These are phyloP conservation scores for Solea senegalensis DNA, from an alignment of 2,113 vertebrate species.

Conservation along the genomic window DNA sequence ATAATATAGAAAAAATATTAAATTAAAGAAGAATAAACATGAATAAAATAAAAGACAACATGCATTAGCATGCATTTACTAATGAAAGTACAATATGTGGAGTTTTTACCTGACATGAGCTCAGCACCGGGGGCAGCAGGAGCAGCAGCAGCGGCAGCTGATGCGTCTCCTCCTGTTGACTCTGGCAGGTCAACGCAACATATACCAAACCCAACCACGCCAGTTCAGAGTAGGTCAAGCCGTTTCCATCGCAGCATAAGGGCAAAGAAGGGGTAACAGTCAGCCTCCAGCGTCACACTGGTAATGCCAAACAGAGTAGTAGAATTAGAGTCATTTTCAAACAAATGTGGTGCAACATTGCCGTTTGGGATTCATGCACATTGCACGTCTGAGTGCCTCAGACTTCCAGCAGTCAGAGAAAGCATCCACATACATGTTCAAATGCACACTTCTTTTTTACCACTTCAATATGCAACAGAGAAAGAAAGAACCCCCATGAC, in stretches of 20 bases:
- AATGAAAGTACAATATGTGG: background rate
- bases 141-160: conserved; percentile 78
- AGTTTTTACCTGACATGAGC: conserved; percentile 91
- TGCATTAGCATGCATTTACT: conserved; percentile 2
- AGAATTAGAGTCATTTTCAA: conserved; percentile 39
- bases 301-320: conserved; percentile 62
- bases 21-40: background rate
- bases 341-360: background rate
- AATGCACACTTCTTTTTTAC: background rate
- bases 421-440: background rate
- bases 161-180: conserved; percentile 89
- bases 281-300: conserved; percentile 71
- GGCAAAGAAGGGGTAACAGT: conserved; percentile 80
- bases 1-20: conserved; percentile 25
- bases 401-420: background rate
- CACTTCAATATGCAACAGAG: background rate
- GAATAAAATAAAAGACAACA: background rate
- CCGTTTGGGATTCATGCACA: background rate
- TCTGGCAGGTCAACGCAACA: conserved; percentile 78
- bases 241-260: conserved; percentile 85
- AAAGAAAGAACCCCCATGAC: background rate
- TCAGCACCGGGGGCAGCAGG: conserved; percentile 84
- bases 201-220: conserved; percentile 19
- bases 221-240: conserved; percentile 33
- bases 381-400: background rate